phyloP scores from a whole-genome alignment of 2,113 vertebrate species.

The Varanus komodoensis region DNA sequence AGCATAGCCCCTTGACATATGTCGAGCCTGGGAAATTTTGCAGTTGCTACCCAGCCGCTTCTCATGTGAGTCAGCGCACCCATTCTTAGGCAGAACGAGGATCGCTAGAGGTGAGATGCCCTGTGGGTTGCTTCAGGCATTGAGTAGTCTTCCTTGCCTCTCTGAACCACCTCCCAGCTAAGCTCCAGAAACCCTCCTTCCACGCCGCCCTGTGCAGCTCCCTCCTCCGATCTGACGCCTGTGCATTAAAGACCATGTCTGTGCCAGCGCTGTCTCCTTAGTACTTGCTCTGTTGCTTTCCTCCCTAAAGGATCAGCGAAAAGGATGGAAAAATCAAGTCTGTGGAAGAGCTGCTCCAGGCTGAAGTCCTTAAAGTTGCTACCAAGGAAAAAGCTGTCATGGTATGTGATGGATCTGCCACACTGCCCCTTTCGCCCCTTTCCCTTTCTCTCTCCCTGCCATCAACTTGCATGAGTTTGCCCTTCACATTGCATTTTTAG shows the following conservation, averaged over 20 bases:
- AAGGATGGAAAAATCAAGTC: conserved; percentile 88
- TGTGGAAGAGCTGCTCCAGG: conserved; percentile 86
- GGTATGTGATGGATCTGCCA: conserved; percentile 66
- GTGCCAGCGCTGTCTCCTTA: neutral
- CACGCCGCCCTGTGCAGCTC: neutral
- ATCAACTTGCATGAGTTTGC: conserved; percentile 48
- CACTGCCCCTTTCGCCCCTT: too few relatives aligned
- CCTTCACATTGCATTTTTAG: conserved; percentile 63
- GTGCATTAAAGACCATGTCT: neutral
- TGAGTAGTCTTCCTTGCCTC: neutral
- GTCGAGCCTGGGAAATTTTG: neutral
- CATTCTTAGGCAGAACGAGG: neutral
- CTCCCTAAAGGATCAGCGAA: conserved; percentile 84
- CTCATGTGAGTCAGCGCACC: neutral
- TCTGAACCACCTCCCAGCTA: neutral
- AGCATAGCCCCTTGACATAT: neutral
- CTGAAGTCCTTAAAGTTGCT: conserved; percentile 81
- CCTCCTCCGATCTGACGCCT: neutral
- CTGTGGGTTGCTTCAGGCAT: neutral
- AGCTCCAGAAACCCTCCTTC: neutral
- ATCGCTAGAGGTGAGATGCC: neutral
- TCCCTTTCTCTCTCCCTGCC: neutral
- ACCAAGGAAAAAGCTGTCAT: conserved; percentile 81
- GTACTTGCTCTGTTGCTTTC: neutral
- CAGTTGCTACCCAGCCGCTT: neutral